Evolutionary conservation across 1,140 invertebrate species (phyloP).

Genomic region (Diachasma alloeum): DNA sequence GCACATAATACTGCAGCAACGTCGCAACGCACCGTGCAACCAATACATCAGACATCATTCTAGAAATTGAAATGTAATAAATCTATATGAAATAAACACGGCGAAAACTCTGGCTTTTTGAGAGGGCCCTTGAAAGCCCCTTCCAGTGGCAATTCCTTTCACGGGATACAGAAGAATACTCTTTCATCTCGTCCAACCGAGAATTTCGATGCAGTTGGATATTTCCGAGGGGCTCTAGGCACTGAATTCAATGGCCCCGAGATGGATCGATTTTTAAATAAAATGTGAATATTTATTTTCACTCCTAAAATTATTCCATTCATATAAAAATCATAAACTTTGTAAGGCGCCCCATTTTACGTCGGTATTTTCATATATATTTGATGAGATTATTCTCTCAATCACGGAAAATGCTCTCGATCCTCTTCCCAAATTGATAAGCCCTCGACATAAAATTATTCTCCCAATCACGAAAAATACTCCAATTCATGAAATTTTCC

Average conservation of each 20-base stretch:
- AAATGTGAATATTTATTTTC: not conserved
- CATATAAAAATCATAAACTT: not conserved
- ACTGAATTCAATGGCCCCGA: not conserved
- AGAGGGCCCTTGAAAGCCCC: not conserved
- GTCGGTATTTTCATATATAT: not conserved
- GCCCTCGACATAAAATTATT: not conserved
- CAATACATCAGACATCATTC: conserved; percentile 1
- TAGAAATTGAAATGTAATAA: not conserved
- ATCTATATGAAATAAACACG: not conserved
- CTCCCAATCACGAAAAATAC: no score
- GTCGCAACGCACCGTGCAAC: not conserved
- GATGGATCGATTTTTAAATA: not conserved
- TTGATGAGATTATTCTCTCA: no score
- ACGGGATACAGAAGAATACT: not conserved
- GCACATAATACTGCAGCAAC: not conserved
- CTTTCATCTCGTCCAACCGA: not conserved
- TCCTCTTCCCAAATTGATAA: not conserved
- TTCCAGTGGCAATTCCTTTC: not conserved
- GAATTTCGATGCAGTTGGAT: not conserved
- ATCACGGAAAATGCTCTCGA: not conserved
- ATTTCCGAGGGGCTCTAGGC: not conserved
- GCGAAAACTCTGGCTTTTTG: not conserved
- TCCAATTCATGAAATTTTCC: not conserved
- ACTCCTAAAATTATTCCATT: not conserved
- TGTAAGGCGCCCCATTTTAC: not conserved